Base-by-base conservation (phyloP, 2,797 vertebrate genomes). In the Pelodytes ibericus region DNA sequence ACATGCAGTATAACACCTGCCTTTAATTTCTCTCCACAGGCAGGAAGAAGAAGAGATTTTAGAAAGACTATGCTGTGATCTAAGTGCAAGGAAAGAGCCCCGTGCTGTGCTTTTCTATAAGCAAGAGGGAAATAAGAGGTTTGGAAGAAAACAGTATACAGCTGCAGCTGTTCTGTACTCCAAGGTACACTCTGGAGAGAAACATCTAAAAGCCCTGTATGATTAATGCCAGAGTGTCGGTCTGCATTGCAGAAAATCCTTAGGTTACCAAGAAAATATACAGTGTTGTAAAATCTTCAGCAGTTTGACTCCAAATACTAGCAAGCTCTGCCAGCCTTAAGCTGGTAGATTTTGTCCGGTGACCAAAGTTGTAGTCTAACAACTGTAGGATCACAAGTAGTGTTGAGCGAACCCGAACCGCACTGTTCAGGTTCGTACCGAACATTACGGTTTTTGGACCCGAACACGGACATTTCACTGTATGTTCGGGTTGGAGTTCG, bases 51-150 rank as follows among this genome's bases (percentile, higher is more conserved):
- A 93, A 79, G 80, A 87, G 11, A 74, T 87, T 57, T 59, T 96
- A 72, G 79, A 84, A 58, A 83, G 51, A 3, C 81, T 95, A 56
- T 90, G 90, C 62, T 72, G 77, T 31, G 77, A 62, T 71, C 70
- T 76, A 30, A 77, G 74, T 0, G 83, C 90, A 15, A 83, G 80
- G 67, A 96, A 96, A 81, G 90, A 92, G 65, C 44, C 86, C 0
- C 70, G 64, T 0, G 72, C 83, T 79, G 90, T 90, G 27, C 81
- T 84, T 29, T 85, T 78, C 81, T 92, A 88, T 85, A 93, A 92
- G 64, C 88, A 94, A 81, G 84, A 82, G 61, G 95, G 96, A 3
- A 97, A 96, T 85, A 76, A 64, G 26, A 87, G 85, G 62, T 96
- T 97, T 83, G 92, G 87, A 73, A 62, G 29, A 26, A 90, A 87